phyloP scores from a whole-genome alignment of 1,140 invertebrate species.

The Micrasema minimum region DNA sequence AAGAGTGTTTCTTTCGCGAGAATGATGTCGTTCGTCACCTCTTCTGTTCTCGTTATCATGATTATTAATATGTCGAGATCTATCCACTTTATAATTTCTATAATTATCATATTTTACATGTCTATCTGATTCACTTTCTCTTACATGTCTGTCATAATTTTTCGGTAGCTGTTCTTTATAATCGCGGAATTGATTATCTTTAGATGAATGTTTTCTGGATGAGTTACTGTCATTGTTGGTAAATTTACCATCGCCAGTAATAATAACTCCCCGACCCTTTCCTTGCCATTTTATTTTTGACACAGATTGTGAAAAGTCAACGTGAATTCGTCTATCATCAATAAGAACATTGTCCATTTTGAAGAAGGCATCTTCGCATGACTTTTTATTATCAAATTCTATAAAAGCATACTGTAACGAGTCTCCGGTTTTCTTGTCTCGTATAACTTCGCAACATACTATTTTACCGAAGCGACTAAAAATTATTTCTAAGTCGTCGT shows the following conservation, averaged over 20 bases:
- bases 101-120: conserved; percentile 8
- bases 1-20: conserved; percentile 22
- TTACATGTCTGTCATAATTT: conserved; percentile 14
- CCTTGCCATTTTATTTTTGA: conserved; percentile 90
- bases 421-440: conserved; percentile 92
- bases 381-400: conserved; percentile 94
- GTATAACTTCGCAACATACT: conserved; percentile 95
- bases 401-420: conserved; percentile 99
- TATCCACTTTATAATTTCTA: conserved; percentile 1
- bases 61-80: neutral
- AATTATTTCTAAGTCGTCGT: conserved; percentile 98
- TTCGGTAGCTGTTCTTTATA: conserved; percentile 10
- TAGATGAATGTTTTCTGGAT: conserved; percentile 33
- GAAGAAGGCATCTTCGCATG: conserved; percentile 98
- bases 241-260: conserved; percentile 55
- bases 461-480: conserved; percentile 97
- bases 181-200: conserved; percentile 28
- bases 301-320: conserved; percentile 99
- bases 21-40: conserved; percentile 14
- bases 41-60: conserved; percentile 31
- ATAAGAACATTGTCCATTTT: conserved; percentile 99
- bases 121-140: conserved; percentile 19
- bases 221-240: conserved; percentile 9
- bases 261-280: conserved; percentile 79
- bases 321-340: conserved; percentile 98